Percentiles rank a stretch among this genome's conserved stretches.
These are phyloP conservation scores for Lycia hirtaria DNA, from an alignment of 2,888 invertebrate species.

Conservation along the genomic window DNA sequence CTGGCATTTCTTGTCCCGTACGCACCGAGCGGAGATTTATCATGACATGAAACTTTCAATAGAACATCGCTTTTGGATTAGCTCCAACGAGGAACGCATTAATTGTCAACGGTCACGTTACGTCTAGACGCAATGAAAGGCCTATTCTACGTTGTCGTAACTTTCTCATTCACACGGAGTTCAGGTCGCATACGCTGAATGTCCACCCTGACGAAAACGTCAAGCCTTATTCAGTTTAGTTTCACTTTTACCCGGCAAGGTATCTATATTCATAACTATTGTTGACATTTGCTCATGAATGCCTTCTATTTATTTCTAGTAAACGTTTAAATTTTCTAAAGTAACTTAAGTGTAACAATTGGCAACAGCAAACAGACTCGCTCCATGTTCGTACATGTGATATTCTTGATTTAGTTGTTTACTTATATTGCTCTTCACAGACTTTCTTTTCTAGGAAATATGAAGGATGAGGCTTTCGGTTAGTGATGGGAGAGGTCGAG, in stretches of 20 bases:
- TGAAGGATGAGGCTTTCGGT: conserved; percentile 17
- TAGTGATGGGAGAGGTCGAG: neutral
- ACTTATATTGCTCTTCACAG: conserved; percentile 7
- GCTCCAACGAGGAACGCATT: conserved; percentile 44
- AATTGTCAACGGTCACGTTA: conserved; percentile 44
- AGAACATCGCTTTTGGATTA: conserved; percentile 41
- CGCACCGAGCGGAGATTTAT: conserved; percentile 11
- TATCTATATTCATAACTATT: conserved; percentile 28
- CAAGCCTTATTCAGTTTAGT: conserved; percentile 31
- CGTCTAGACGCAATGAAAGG: conserved; percentile 37
- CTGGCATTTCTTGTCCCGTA: conserved; percentile 7
- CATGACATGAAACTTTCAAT: conserved; percentile 18
- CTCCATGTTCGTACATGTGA: conserved; percentile 37
- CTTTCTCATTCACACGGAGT: conserved; percentile 35
- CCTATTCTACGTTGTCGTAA: conserved; percentile 37
- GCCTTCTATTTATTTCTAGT: conserved; percentile 34
- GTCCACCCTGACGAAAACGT: conserved; percentile 31
- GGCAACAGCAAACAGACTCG: conserved; percentile 39
- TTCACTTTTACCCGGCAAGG: conserved; percentile 34
- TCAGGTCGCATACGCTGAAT: conserved; percentile 27
- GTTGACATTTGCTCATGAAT: conserved; percentile 37
- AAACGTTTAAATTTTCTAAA: conserved; percentile 35
- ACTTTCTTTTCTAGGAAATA: conserved; percentile 12
- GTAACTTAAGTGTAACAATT: conserved; percentile 42
- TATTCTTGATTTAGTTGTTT: conserved; percentile 20